These are phyloP conservation scores for Amyelois transitella DNA, from an alignment of 1,140 invertebrate species.

Conservation along the genomic window DNA sequence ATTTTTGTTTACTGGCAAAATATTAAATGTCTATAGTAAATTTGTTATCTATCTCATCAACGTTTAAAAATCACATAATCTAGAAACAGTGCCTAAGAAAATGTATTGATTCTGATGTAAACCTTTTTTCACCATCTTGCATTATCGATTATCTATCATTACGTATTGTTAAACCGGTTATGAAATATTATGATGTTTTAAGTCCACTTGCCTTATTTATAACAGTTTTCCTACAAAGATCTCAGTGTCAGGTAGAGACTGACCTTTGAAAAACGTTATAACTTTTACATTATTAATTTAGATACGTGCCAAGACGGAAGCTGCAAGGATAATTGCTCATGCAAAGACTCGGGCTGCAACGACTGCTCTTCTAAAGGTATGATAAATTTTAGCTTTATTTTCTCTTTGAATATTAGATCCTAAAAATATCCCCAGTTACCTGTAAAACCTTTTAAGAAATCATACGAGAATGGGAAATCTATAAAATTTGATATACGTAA, in stretches of 20 bases:
- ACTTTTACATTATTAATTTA: conserved; percentile 6
- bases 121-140: too few relatives aligned
- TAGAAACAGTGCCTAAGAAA: too few relatives aligned
- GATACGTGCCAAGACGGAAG: conserved; percentile 51
- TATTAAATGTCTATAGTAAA: too few relatives aligned
- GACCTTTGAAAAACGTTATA: background rate
- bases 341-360: conserved; percentile 54
- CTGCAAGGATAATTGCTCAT: conserved; percentile 48
- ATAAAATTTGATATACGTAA: background rate
- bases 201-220: background rate
- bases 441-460: too few relatives aligned
- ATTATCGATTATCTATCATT: too few relatives aligned
- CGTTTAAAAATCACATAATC: too few relatives aligned
- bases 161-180: background rate
- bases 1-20: too few relatives aligned
- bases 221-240: background rate
- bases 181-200: background rate
- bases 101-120: too few relatives aligned
- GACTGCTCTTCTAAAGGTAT: conserved; percentile 51
- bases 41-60: too few relatives aligned
- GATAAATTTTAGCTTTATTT: background rate
- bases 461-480: background rate
- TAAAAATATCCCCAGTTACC: background rate
- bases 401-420: background rate
- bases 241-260: background rate